Conservation (phyloP, 1,140 invertebrate species). For the Solen grandis region DNA sequence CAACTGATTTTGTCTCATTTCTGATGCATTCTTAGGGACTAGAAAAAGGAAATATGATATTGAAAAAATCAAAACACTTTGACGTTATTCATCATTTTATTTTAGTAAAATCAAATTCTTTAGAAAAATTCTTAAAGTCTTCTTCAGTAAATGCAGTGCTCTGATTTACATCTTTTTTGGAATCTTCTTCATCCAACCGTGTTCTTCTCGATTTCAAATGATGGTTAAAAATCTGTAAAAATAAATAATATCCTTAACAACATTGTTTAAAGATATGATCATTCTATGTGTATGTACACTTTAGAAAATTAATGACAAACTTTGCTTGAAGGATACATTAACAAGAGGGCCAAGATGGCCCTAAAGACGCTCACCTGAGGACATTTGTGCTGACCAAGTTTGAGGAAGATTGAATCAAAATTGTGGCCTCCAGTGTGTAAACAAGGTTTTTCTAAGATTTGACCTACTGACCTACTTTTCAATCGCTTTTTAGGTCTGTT, state of each 20-base stretch:
- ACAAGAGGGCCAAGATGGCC: no score
- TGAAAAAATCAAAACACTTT: no score
- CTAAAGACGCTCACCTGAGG: no score
- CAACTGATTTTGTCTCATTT: no score
- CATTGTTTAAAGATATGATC: neutral
- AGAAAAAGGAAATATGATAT: no score
- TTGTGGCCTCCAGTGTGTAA: no score
- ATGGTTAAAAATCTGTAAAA: slow-evolving; percentile 25
- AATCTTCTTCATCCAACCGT: neutral
- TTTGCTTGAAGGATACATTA: neutral
- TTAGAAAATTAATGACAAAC: neutral
- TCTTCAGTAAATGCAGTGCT: slow-evolving; percentile 29
- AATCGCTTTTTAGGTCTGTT: no score
- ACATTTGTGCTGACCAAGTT: no score
- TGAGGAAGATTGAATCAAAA: no score
- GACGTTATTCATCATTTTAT: neutral
- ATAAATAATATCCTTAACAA: neutral
- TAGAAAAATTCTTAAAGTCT: slow-evolving; percentile 43
- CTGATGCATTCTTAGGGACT: no score
- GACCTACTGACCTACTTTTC: no score
- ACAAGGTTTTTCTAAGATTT: no score
- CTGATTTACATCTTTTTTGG: neutral
- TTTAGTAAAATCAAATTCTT: slow-evolving; percentile 41
- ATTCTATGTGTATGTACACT: slow-evolving; percentile 8
- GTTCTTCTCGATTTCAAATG: neutral